These are phyloP conservation scores for Asteroscopus sphinx DNA, from an alignment of 2,888 invertebrate genomes.

Conservation along the genomic window DNA sequence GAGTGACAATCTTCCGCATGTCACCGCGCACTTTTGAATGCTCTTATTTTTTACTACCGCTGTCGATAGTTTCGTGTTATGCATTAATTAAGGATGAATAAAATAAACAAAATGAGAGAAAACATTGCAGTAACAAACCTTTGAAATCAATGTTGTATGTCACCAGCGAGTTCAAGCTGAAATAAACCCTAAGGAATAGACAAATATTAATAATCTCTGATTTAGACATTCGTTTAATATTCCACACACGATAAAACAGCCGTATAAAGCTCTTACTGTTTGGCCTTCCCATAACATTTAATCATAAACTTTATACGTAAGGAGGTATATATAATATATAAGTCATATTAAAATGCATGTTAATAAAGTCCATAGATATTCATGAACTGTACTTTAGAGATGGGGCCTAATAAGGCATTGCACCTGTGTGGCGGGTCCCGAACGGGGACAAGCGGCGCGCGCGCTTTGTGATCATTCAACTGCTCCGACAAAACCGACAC, in stretches of 20 bases:
- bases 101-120: too few species aligned
- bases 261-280: background rate
- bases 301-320: constrained; percentile 9
- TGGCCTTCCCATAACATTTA: background rate
- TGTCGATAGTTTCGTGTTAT: constrained; percentile 1
- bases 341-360: constrained; percentile 36
- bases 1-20: constrained; percentile 27
- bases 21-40: constrained; percentile 14
- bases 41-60: constrained; percentile 1
- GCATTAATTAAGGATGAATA: too few species aligned
- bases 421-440: constrained; percentile 53
- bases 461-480: constrained; percentile 57
- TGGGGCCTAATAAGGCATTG: constrained; percentile 50
- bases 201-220: constrained; percentile 1
- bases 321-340: constrained; percentile 8
- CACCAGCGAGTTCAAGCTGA: background rate
- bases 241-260: background rate
- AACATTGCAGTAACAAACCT: too few species aligned
- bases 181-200: background rate
- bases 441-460: constrained; percentile 52
- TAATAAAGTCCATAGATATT: constrained; percentile 40
- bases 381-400: constrained; percentile 41
- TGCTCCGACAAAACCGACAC: constrained; percentile 38
- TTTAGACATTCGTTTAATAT: constrained; percentile 5
- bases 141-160: background rate